Evolutionary conservation across 2,888 invertebrate species (phyloP).

Genomic region (Patella depressa): DNA sequence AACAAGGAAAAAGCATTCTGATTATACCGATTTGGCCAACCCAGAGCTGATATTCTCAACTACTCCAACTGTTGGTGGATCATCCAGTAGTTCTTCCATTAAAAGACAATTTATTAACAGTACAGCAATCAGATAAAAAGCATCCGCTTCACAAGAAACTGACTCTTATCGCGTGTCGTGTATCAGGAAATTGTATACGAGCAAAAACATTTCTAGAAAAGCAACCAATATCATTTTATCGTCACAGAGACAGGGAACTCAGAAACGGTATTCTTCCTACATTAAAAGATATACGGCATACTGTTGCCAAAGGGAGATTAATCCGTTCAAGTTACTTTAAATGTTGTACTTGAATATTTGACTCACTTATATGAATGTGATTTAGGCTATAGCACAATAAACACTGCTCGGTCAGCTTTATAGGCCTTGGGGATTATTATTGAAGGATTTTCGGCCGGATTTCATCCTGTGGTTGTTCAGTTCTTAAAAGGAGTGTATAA

Average conservation of each 20-base stretch:
- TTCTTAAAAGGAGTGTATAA: not conserved
- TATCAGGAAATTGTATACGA: constrained; percentile 28
- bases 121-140: constrained; percentile 13
- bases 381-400: not conserved
- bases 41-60: constrained; percentile 26
- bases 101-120: constrained; percentile 1
- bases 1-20: constrained; percentile 9
- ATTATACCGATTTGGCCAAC: constrained; percentile 29
- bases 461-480: not conserved
- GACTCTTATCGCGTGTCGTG: constrained; percentile 21
- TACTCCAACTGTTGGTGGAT: constrained; percentile 30
- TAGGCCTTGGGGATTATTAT: not conserved
- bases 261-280: not conserved
- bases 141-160: constrained; percentile 28
- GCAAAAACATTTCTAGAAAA: constrained; percentile 25
- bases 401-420: not conserved
- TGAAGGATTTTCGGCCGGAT: not conserved
- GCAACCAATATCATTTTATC: constrained; percentile 29
- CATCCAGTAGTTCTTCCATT: constrained; percentile 25
- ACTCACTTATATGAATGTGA: not conserved
- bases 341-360: not conserved
- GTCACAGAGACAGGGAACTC: constrained; percentile 1
- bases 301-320: not conserved
- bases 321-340: not conserved
- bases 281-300: not conserved